phyloP scores from a whole-genome alignment of 2,113 vertebrate genomes.

The Micronycteris hirsuta region DNA sequence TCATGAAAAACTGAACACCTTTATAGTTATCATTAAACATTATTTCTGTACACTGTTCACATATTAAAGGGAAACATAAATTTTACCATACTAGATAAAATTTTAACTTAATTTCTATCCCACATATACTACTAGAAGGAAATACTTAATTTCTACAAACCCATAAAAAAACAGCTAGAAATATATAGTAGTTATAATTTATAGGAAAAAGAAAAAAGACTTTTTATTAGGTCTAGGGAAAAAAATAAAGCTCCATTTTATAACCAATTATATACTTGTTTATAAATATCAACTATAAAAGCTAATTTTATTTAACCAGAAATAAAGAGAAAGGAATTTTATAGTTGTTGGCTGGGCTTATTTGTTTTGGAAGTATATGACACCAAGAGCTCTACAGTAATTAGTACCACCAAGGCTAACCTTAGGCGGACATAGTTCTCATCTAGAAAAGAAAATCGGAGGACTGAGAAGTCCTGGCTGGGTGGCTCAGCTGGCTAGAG shows the following conservation, averaged over 20 bases:
- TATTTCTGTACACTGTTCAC: background rate
- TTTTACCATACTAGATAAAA: background rate
- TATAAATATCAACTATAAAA: background rate
- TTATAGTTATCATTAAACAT: background rate
- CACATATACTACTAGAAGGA: background rate
- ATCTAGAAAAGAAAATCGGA: conserved; percentile 4
- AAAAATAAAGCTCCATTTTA: conserved; percentile 28
- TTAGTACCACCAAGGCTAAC: background rate
- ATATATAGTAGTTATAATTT: background rate
- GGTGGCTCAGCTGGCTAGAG: no score
- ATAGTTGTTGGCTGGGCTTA: background rate
- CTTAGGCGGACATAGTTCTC: background rate
- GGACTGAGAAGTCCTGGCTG: background rate
- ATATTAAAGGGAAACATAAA: background rate
- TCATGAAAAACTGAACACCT: background rate
- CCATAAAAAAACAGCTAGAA: conserved; percentile 1
- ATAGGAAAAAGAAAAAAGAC: background rate
- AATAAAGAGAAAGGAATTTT: background rate
- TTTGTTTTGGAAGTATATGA: background rate
- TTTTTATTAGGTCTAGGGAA: background rate
- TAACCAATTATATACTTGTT: background rate
- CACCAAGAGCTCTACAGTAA: background rate
- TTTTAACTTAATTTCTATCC: conserved; percentile 18
- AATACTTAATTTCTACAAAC: conserved; percentile 26
- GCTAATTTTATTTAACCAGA: background rate